Conservation (phyloP, 2,113 vertebrate species). For the Picathartes gymnocephalus region DNA sequence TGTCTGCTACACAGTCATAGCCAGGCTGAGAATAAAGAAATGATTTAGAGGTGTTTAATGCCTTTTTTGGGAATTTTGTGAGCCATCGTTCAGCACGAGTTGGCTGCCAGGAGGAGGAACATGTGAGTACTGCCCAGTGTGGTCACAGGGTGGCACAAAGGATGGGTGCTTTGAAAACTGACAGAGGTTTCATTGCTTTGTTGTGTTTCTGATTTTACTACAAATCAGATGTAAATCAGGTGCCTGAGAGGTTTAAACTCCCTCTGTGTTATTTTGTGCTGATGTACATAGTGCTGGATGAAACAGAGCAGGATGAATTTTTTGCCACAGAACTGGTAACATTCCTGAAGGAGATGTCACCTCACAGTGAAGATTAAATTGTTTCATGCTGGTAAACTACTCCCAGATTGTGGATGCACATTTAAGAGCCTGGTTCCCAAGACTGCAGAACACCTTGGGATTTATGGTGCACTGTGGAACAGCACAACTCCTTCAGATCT, state of each 20-base stretch:
- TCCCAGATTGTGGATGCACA: neutral
- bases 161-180: neutral
- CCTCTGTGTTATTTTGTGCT: neutral
- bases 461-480: neutral
- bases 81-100: neutral
- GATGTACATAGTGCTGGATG: neutral
- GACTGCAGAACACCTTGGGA: neutral
- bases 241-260: neutral
- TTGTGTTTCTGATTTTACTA: neutral
- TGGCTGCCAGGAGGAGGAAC: neutral
- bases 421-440: neutral
- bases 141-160: accelerated
- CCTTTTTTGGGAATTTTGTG: neutral
- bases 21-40: neutral
- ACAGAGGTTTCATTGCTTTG: neutral
- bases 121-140: neutral
- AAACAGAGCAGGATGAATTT: neutral
- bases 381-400: neutral
- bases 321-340: neutral
- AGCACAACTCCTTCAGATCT: neutral
- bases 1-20: neutral
- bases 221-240: neutral
- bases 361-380: neutral
- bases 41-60: neutral
- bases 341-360: neutral